Percentiles rank a stretch among this genome's conserved stretches.
Conservation (phyloP, 2,888 invertebrate species). For the Glyphotaelius pellucidus region DNA sequence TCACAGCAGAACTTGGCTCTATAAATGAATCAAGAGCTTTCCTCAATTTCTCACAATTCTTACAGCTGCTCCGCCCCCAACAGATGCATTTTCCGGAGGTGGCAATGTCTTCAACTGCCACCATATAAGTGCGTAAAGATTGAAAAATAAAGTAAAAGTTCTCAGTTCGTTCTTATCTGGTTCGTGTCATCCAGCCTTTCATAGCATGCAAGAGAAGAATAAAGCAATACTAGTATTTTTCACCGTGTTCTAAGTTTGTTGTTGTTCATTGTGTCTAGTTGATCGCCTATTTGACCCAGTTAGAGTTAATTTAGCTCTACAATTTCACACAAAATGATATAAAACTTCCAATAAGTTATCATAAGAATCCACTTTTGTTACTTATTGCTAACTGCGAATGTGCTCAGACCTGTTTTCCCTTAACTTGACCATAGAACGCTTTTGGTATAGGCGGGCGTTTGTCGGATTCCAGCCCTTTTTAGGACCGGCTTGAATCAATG, state of each 20-base stretch:
- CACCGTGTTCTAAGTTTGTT: not conserved
- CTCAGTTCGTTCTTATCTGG: not conserved
- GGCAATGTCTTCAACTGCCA: no score
- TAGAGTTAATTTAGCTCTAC: not conserved
- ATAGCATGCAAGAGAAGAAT: not conserved
- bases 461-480: constrained; percentile 40
- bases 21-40: no score
- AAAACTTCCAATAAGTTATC: not conserved
- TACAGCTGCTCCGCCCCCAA: no score
- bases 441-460: constrained; percentile 21
- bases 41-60: no score
- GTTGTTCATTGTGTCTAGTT: no score
- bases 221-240: not conserved
- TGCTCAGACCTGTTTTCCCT: not conserved
- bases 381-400: not conserved
- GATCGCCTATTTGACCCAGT: not conserved
- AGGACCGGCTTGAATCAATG: constrained; percentile 6
- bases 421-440: not conserved
- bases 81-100: no score
- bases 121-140: no score
- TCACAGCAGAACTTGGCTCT: no score
- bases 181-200: not conserved
- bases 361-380: not conserved
- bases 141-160: not conserved
- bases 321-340: not conserved